Percentiles rank a stretch among this genome's conserved stretches.
Conservation (phyloP, 2,888 invertebrate species). For the Folsomia manolachei region DNA sequence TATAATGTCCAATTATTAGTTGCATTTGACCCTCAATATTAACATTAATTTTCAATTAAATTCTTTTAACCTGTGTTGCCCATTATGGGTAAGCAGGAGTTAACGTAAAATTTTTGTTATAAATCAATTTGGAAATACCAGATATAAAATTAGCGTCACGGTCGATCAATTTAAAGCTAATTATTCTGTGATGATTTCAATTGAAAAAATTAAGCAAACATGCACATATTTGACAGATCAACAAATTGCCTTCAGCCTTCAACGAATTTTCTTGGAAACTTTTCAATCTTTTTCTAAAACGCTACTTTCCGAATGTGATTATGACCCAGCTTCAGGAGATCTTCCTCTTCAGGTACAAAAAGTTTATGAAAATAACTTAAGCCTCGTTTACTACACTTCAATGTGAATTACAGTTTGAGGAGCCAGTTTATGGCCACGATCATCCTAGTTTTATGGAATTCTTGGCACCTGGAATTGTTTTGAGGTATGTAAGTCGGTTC, state of each 20-base stretch:
- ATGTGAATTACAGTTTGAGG: constrained; percentile 64
- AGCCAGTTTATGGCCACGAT: constrained; percentile 82
- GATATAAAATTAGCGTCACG: too few relatives aligned
- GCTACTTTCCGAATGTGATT: constrained; percentile 67
- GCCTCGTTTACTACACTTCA: constrained; percentile 52
- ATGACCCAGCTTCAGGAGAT: constrained; percentile 52
- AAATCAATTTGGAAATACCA: too few relatives aligned
- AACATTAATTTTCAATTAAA: too few relatives aligned
- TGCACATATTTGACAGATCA: constrained; percentile 72
- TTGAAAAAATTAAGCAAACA: constrained; percentile 24
- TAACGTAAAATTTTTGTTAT: too few relatives aligned
- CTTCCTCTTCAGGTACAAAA: constrained; percentile 37
- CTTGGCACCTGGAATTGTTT: constrained; percentile 90
- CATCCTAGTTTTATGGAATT: constrained; percentile 93
- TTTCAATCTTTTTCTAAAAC: constrained; percentile 80
- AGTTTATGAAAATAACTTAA: background rate
- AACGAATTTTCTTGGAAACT: constrained; percentile 77
- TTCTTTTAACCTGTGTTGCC: too few relatives aligned
- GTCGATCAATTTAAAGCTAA: too few relatives aligned
- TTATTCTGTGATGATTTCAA: too few relatives aligned
- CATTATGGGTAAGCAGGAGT: too few relatives aligned
- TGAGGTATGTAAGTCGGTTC: constrained; percentile 83
- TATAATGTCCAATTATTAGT: too few relatives aligned
- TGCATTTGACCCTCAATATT: too few relatives aligned
- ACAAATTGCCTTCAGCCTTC: constrained; percentile 86